phyloP scores from a whole-genome alignment of 2,888 invertebrate genomes.

The Limulus polyphemus region DNA sequence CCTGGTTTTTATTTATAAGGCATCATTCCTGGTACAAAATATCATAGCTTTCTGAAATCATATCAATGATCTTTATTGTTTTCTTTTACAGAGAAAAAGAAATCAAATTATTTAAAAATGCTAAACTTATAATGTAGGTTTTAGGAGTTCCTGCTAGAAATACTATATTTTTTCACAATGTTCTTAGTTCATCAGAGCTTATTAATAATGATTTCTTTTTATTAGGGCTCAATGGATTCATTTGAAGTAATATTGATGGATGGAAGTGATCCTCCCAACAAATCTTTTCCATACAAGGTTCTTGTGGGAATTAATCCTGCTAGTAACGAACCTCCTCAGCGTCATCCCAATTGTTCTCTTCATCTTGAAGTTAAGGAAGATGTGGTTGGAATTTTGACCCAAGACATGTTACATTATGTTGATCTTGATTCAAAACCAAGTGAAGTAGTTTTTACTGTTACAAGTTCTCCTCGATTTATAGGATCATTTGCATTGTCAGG shows the following conservation, averaged over 20 bases:
- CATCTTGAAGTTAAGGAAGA: slow-evolving; percentile 32
- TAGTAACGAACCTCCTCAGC: slow-evolving; percentile 35
- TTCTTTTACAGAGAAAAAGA: no score
- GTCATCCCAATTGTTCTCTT: slow-evolving; percentile 27
- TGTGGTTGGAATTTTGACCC: slow-evolving; percentile 32
- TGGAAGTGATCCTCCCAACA: slow-evolving; percentile 34
- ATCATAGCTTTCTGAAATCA: no score
- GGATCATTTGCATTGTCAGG: slow-evolving; percentile 30
- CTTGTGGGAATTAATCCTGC: slow-evolving; percentile 32
- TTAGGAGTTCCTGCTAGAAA: no score
- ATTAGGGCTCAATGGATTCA: slow-evolving; percentile 30
- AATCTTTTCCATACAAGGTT: slow-evolving; percentile 32
- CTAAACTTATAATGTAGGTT: no score
- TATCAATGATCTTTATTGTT: no score
- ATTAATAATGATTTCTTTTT: not conserved
- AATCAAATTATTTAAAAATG: no score
- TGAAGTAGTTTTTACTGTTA: slow-evolving; percentile 34
- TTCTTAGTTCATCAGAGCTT: no score
- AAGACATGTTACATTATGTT: slow-evolving; percentile 33
- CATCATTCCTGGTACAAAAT: no score
- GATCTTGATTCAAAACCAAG: slow-evolving; percentile 33
- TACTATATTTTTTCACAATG: no score
- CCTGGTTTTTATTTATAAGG: no score
- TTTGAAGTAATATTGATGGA: slow-evolving; percentile 34
- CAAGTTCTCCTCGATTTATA: slow-evolving; percentile 34